phyloP scores from a whole-genome alignment of 2,888 invertebrate genomes.

The Matsumyia berberina region DNA sequence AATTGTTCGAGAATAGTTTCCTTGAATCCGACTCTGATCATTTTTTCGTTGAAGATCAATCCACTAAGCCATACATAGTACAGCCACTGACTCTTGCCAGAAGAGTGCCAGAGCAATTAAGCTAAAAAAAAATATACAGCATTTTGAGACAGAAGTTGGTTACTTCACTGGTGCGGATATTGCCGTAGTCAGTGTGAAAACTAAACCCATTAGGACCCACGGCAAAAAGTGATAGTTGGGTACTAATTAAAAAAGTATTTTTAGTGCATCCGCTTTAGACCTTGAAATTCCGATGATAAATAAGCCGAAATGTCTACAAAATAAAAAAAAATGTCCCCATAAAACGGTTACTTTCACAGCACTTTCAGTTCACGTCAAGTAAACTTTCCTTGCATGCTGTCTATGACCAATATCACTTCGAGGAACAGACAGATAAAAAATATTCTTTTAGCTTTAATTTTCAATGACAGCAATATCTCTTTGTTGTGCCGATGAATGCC shows the following conservation, averaged over 20 bases:
- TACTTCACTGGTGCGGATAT: background rate
- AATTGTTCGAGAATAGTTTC: background rate
- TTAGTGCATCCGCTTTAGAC: conserved; percentile 4
- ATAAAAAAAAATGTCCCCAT: background rate
- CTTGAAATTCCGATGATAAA: background rate
- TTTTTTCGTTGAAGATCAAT: background rate
- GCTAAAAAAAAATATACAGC: background rate
- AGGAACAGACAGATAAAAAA: no score
- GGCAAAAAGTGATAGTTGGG: background rate
- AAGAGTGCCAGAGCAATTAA: conserved; percentile 14
- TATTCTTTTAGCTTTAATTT: background rate
- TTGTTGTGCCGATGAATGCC: conserved; percentile 4
- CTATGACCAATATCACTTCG: background rate
- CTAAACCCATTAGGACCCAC: background rate
- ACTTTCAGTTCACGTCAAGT: background rate
- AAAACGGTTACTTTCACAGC: background rate
- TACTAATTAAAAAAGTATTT: background rate
- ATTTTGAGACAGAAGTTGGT: conserved; percentile 9
- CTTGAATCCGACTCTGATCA: background rate
- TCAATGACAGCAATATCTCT: background rate
- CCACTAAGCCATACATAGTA: background rate
- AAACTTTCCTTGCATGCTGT: background rate
- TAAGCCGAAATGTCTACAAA: background rate
- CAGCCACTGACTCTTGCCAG: background rate
- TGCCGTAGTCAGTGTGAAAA: background rate